Conservation (phyloP, 2,888 invertebrate species). For the Nezara viridula region DNA sequence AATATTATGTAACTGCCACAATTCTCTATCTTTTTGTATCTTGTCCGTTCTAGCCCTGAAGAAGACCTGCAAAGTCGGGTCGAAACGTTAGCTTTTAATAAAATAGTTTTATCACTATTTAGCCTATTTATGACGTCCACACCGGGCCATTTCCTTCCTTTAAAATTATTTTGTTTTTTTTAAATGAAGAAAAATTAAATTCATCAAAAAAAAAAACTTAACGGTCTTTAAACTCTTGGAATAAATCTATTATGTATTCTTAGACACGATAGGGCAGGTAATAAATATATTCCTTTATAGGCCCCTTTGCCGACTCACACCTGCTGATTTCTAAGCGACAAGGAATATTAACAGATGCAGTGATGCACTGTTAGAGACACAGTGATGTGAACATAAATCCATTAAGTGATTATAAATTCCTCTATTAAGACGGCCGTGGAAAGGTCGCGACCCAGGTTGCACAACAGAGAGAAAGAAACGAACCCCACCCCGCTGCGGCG, state of each 20-base stretch:
- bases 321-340: background rate
- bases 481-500: background rate
- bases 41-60: too few species aligned
- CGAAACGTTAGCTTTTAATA: too few species aligned
- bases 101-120: too few species aligned
- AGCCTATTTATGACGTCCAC: too few species aligned
- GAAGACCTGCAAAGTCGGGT: too few species aligned
- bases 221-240: background rate
- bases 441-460: conserved; percentile 39
- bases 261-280: background rate
- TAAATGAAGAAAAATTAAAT: background rate
- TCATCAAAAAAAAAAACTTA: background rate
- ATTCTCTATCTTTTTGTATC: too few species aligned
- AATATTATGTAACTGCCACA: too few species aligned
- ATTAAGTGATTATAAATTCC: background rate
- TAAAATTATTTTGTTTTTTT: too few species aligned
- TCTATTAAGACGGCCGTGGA: background rate
- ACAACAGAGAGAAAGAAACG: conserved; percentile 15
- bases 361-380: background rate
- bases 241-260: background rate
- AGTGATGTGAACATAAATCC: background rate
- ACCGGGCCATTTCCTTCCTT: too few species aligned
- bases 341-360: background rate
- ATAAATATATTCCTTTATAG: background rate
- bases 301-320: background rate